Base-by-base conservation (phyloP, 2,797 vertebrate genomes). In the Cossypha dichroa region DNA sequence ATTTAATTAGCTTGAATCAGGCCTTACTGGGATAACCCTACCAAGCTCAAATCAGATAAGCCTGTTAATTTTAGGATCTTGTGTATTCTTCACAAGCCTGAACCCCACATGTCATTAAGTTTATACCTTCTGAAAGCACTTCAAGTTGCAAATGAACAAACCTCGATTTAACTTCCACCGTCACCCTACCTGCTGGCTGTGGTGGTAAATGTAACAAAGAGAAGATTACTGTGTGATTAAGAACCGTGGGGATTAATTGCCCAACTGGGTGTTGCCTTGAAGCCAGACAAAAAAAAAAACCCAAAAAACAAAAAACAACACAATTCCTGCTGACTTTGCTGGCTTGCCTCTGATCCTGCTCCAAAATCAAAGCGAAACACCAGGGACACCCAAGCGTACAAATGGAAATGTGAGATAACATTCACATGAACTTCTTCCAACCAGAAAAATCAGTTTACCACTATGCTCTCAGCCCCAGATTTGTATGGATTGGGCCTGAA, bases 321-420 rank as follows among this genome's bases (percentile, higher is more conserved):
- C 43, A 43, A 7, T 52, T 93, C 63, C 66, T 93, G 28, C 48
- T 93, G 86, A 92, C 36, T 78, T 88, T 91, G 46, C 33, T 2
- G 7, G 22, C 38, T 79, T 6, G 34, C 10, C 73, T 95, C 95
- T 96, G 90, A 93, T 94, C 28, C 72, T 68, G 17, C 15, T 95
- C 49, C 81, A 95, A 83, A 95, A 88, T 87, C 72, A 51, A 83
- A 95, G 55, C 7, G 3, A 54, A 93, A 87, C 79, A 90, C 41
- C 19, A 83, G 88, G 51, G 68, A 95, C 76, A 85, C 43, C 40
- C 84, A 80, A 49, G 36, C 0, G 0, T 69, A 72, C 66, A 93
- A 97, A 95, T 78, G 81, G 48, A 96, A 96, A 76, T 40, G 31
- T 60, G 69, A 85, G 94, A 96, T 95, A 97, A 97, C 40, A 26